Conservation (phyloP, 2,888 invertebrate genomes). For the Nemurella pictetii region DNA sequence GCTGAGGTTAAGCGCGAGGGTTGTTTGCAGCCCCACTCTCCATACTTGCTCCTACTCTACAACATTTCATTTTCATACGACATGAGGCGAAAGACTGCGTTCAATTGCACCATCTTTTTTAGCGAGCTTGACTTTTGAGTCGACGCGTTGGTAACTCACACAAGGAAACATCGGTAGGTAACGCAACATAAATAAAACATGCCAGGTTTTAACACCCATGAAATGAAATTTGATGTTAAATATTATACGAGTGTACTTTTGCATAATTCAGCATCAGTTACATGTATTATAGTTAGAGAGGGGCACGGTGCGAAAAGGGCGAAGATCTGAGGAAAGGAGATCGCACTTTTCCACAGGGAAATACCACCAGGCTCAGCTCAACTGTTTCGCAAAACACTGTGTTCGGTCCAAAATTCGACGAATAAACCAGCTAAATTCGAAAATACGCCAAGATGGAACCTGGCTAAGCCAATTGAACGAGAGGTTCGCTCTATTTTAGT, state of each 20-base stretch:
- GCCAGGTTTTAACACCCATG: conserved; percentile 14
- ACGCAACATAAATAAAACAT: not conserved
- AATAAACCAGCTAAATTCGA: not conserved
- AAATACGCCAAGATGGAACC: not conserved
- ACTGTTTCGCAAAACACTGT: no score
- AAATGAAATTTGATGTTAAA: conserved; percentile 18
- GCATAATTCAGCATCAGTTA: conserved; percentile 15
- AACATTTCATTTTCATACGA: not conserved
- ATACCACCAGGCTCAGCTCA: not conserved
- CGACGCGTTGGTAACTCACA: not conserved
- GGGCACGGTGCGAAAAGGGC: not conserved
- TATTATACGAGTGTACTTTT: conserved; percentile 25
- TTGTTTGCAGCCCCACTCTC: not conserved
- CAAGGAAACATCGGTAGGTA: not conserved
- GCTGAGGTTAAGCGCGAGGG: not conserved
- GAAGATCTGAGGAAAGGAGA: not conserved
- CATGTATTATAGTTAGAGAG: not conserved
- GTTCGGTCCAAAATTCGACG: not conserved
- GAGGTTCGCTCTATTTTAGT: not conserved
- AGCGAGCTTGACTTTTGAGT: not conserved
- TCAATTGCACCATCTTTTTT: not conserved
- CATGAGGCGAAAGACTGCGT: not conserved
- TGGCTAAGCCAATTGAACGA: not conserved
- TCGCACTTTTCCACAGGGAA: not conserved
- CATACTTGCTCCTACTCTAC: not conserved